Conservation (phyloP, 2,113 vertebrate genomes). For the Arothron firmamentum region DNA sequence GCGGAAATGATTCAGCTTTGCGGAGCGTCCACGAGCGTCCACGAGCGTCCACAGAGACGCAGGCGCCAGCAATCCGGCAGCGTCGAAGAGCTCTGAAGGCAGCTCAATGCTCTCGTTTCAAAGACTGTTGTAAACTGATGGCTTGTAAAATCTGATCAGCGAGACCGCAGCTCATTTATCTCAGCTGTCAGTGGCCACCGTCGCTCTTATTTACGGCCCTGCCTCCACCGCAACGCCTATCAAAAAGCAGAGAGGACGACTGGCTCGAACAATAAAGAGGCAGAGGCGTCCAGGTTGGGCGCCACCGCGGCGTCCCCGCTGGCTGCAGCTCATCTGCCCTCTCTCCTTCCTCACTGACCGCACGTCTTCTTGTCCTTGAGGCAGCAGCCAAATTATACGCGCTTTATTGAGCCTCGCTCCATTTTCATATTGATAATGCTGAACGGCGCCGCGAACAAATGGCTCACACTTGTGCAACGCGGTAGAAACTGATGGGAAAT, state of each 20-base stretch:
- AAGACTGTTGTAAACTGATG: constrained; percentile 25
- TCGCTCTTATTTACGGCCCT: constrained; percentile 37
- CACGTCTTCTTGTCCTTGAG: constrained; percentile 41
- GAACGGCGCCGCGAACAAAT: constrained; percentile 30
- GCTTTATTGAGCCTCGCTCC: constrained; percentile 47
- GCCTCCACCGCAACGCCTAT: constrained; percentile 28
- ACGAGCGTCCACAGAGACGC: constrained; percentile 11
- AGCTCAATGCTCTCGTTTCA: constrained; percentile 14
- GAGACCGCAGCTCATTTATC: constrained; percentile 40
- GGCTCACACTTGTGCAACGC: constrained; percentile 10
- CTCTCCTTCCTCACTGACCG: not conserved
- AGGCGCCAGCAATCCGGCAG: constrained; percentile 17
- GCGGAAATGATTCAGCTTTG: too few relatives aligned
- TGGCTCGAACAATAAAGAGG: constrained; percentile 50
- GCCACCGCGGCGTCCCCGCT: not conserved
- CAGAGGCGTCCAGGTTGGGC: constrained; percentile 18
- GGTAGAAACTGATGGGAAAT: constrained; percentile 22
- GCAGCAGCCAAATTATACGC: constrained; percentile 34
- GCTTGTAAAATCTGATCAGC: constrained; percentile 43
- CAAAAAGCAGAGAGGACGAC: constrained; percentile 36
- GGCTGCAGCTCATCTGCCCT: constrained; percentile 13
- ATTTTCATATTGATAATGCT: constrained; percentile 30
- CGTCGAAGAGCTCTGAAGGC: constrained; percentile 16
- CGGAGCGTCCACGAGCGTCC: too few relatives aligned
- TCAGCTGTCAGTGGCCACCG: constrained; percentile 18